phyloP scores from a whole-genome alignment of 2,888 invertebrate genomes.

The Pammene fasciana region DNA sequence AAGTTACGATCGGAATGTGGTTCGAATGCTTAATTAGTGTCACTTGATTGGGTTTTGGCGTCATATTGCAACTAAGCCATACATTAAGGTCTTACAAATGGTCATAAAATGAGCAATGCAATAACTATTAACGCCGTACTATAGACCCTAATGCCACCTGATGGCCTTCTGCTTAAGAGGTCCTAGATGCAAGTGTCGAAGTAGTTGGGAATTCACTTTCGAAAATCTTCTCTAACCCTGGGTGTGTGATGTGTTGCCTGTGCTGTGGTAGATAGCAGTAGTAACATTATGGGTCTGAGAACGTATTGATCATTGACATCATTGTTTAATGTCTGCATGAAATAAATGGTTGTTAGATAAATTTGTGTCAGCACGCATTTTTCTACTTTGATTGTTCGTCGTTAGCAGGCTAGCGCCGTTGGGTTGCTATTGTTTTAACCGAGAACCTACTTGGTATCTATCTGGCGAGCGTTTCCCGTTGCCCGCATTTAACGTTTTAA shows the following conservation, averaged over 20 bases:
- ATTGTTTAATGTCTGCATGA: background rate
- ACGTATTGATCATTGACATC: background rate
- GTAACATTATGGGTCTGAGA: background rate
- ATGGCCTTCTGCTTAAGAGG: background rate
- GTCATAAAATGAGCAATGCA: background rate
- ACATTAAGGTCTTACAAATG: background rate
- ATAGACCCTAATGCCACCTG: background rate
- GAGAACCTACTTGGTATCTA: background rate
- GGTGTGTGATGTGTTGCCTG: too few species aligned
- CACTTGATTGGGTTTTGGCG: constrained; percentile 8
- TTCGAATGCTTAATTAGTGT: constrained; percentile 15
- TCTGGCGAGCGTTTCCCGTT: constrained; percentile 51
- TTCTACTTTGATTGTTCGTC: background rate
- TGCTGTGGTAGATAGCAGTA: background rate
- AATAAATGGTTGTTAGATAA: background rate
- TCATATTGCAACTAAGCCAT: constrained; percentile 4
- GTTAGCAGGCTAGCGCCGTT: background rate
- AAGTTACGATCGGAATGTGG: constrained; percentile 18
- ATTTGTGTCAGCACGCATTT: background rate
- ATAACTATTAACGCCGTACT: background rate
- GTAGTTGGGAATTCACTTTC: background rate
- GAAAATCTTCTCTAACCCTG: background rate
- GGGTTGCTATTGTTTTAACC: constrained; percentile 31
- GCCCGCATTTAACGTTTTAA: constrained; percentile 49
- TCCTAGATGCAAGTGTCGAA: background rate